These are phyloP conservation scores for Clamator glandarius DNA, from an alignment of 2,797 vertebrate species.

Conservation along the genomic window DNA sequence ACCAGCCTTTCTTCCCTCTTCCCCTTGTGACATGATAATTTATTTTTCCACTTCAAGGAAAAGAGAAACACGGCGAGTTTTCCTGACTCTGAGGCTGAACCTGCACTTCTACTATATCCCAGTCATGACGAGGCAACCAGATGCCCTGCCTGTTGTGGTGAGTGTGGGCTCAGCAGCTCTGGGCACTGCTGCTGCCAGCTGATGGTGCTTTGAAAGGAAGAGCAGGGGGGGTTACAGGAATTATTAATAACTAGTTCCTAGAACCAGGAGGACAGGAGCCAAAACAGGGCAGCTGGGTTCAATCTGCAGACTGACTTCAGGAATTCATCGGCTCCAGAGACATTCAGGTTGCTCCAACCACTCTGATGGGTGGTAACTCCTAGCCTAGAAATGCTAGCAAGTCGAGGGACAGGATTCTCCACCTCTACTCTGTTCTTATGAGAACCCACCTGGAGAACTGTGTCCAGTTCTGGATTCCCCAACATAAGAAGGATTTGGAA, in stretches of 20 bases:
- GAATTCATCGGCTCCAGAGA: background rate
- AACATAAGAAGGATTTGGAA: too few species aligned
- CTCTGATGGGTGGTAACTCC: background rate
- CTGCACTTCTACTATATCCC: slow-evolving; percentile 95
- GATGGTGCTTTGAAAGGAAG: fast-evolving
- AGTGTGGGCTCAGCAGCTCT: background rate
- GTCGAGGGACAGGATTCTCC: too few species aligned
- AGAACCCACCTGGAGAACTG: too few species aligned
- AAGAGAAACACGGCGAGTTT: slow-evolving; percentile 86
- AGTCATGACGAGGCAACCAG: slow-evolving; percentile 57
- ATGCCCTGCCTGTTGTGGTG: slow-evolving; percentile 67
- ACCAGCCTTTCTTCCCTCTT: background rate
- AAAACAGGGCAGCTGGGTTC: background rate
- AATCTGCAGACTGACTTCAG: background rate
- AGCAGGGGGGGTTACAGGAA: background rate
- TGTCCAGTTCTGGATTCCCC: too few species aligned
- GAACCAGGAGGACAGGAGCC: background rate
- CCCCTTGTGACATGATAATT: background rate
- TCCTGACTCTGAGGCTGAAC: slow-evolving; percentile 87
- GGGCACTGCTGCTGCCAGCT: fast-evolving
- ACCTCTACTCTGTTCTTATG: too few species aligned
- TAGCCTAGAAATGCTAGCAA: background rate
- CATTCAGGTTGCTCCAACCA: background rate
- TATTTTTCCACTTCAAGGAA: slow-evolving; percentile 79
- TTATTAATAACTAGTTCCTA: background rate